Base-by-base conservation (phyloP, 2,113 vertebrate species). In the Pygoscelis antarcticus region DNA sequence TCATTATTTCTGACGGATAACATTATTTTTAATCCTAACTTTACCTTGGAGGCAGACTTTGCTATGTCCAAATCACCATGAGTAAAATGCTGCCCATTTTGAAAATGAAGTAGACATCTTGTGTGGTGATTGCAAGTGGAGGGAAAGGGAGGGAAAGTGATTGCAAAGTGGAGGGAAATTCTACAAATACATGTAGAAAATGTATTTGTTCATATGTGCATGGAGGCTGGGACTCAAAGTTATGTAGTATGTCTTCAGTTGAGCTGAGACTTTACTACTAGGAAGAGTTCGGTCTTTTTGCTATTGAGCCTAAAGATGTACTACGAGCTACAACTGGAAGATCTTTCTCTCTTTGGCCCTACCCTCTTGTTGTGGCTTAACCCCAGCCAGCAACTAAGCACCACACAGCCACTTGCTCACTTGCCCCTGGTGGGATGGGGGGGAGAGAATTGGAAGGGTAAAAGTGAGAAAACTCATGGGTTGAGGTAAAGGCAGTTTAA, bases 191-290 rank as follows among this genome's bases (percentile, higher is more conserved):
- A n/a, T 4, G 8, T 13, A 46, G 5, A 44, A 60, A 47, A 9
- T 2, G 0, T 19, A 3, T 58, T 38, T 42, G 14, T 25, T 90
- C 36, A 11, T 10, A 13, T 1, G 5, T 11, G 4, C 1, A 1
- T 61, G 26, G 23, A 90, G 27, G 13, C 8, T 52, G 34, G 17
- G 9, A 27, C 13, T 34, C 13, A 4, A 49, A 54, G 18, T 64
- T 55, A 18, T 1, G 3, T 10, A 21, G 20, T 13, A 14, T 19
- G 16, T 17, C 21, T 18, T 71, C 22, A 27, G 19, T 55, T 1
- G 1, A 36, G 34, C 18, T 57, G 44, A 57, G 16, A 47, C 3
- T 16, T 46, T 8, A 51, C 10, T 22, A 26, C 20, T 30, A 42
- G 5, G 1, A 12, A 34, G 34, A 29, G 36, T 61, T 61, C 29